A percentile compares a stretch with the other conserved stretches of the same genome.
Conservation (phyloP, 2,888 invertebrate species). For the Miltochrista miniata region DNA sequence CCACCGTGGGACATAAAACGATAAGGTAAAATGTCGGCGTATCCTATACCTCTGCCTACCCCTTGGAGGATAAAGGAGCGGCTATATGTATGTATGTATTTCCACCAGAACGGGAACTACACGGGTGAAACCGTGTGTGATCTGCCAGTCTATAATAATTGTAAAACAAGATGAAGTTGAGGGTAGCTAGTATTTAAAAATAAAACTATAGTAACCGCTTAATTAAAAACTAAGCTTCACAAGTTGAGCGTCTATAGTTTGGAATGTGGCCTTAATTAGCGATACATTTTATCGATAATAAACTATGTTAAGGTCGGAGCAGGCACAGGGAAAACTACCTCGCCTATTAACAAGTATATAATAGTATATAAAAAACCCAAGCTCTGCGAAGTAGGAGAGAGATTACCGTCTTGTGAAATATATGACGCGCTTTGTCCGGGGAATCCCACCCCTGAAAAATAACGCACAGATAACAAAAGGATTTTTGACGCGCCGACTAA, state of each 20-base stretch:
- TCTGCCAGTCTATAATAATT: too few species aligned
- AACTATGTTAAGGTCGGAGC: constrained; percentile 32
- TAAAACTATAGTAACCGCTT: too few species aligned
- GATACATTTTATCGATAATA: constrained; percentile 28
- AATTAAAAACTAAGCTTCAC: too few species aligned
- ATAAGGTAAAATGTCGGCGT: too few species aligned
- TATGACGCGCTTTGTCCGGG: constrained; percentile 72
- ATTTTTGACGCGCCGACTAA: constrained; percentile 65
- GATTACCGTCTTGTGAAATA: constrained; percentile 76
- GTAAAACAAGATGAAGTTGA: too few species aligned
- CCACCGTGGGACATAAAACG: too few species aligned
- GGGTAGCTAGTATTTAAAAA: too few species aligned
- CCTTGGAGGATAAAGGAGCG: too few species aligned
- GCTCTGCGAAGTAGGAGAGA: constrained; percentile 67
- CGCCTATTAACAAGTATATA: constrained; percentile 32
- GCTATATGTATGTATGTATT: too few species aligned
- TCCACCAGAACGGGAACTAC: too few species aligned
- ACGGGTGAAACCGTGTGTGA: too few species aligned
- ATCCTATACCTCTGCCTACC: too few species aligned
- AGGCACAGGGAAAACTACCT: constrained; percentile 28
- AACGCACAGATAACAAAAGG: constrained; percentile 74
- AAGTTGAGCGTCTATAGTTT: constrained; percentile 10
- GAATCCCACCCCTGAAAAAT: constrained; percentile 72
- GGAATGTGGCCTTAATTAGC: constrained; percentile 23
- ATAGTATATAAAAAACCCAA: constrained; percentile 60